phyloP scores from a whole-genome alignment of 64 coral and sea anemone species.

The Cladopsammia gracilis region DNA sequence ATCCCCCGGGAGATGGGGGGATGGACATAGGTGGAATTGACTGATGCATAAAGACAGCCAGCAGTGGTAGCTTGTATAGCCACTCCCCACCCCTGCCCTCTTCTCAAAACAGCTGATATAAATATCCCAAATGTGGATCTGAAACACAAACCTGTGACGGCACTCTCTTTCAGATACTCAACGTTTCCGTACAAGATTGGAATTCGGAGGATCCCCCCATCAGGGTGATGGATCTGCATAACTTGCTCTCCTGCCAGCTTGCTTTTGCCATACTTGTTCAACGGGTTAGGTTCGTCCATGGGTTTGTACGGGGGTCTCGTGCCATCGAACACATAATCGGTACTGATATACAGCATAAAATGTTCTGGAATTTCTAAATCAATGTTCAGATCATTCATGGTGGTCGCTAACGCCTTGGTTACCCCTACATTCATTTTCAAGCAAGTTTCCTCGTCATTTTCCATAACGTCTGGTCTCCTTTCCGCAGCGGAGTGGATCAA shows the following conservation, averaged over 20 bases:
- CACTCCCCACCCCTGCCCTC: too few species aligned
- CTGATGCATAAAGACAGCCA: too few species aligned
- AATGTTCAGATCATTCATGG: slow-evolving; percentile 72
- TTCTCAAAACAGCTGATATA: neutral
- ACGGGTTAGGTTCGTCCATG: slow-evolving; percentile 73
- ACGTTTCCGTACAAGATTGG: slow-evolving; percentile 88
- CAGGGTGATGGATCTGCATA: slow-evolving; percentile 38
- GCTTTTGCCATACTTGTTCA: slow-evolving; percentile 90
- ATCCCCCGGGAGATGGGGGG: too few species aligned
- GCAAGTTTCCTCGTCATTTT: slow-evolving; percentile 72
- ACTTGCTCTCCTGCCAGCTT: slow-evolving; percentile 83
- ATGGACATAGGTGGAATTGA: too few species aligned
- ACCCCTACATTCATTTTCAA: slow-evolving; percentile 79
- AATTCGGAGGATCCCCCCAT: slow-evolving; percentile 70
- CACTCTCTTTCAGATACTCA: slow-evolving; percentile 84
- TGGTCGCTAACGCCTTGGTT: slow-evolving; percentile 72
- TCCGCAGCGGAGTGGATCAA: slow-evolving; percentile 85
- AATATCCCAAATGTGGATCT: neutral
- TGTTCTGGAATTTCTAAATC: slow-evolving; percentile 58
- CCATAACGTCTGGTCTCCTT: slow-evolving; percentile 84
- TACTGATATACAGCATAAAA: slow-evolving; percentile 93
- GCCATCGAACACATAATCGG: slow-evolving; percentile 96
- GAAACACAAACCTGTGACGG: slow-evolving; percentile 81
- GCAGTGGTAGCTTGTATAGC: too few species aligned
- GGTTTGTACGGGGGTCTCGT: slow-evolving; percentile 75